Base-by-base conservation (phyloP, 2,888 invertebrate genomes). In the Ethmia dodecea region DNA sequence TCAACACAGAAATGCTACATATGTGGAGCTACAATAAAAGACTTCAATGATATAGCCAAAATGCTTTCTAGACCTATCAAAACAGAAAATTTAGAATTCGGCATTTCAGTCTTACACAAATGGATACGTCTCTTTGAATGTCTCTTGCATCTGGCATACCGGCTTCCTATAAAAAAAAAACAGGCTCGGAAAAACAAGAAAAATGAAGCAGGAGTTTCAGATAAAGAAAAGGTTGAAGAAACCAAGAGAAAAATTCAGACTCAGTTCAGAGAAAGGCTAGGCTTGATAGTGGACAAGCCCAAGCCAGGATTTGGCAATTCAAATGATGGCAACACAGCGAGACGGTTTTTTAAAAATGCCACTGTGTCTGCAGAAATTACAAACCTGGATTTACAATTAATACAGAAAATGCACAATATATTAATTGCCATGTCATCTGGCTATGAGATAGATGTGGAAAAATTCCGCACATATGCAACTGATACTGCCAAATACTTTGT, bases 401-500 rank as follows among this genome's bases (percentile, higher is more conserved):
- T 37, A 2, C 18, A 26, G 13, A 33, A 24, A 26, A 18, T 37
- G 12, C 25, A 26, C 25, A 11, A 26, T 2, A 33, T 37, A 4
- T 13, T 37, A 15, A 28, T 28, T 18, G 31, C 18, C 1, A 36
- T 36, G 11, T 31, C 31, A 40, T 40, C 52, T 43, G 45, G 49
- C 3, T 20, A 40, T 11, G 22, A 37, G 29, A 47, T 37, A 3
- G 33, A 35, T 37, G 10, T 14, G 15, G 27, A 29, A 29, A 35
- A 33, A 31, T 38, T 26, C 40, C 33, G 35, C n/a, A 12, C 22
- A 11, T 57, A 44, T 38, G 29, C 44, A 1, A 5, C 25, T 3
- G 42, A 46, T 13, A 55, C 55, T n/a, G 49, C 43, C 3, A 32
- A 43, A 35, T 22, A 49, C 5, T 58, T 56, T 40, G 47, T 62